Base-by-base conservation (phyloP, 1,140 invertebrate genomes). In the Nasonia giraulti region DNA sequence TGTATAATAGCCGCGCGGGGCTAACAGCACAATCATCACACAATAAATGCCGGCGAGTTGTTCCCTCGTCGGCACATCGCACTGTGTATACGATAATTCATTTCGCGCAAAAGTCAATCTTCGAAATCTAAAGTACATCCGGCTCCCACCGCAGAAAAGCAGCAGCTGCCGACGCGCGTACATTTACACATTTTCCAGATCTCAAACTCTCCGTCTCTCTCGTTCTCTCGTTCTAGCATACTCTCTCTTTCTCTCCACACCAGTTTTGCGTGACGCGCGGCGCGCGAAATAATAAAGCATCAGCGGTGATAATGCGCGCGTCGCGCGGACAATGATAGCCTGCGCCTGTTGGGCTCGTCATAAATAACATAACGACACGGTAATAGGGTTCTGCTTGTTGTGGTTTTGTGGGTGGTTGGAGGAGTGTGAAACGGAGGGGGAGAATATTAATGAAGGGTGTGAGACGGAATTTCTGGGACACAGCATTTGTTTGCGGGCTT, bases 91-190 rank as follows among this genome's bases (percentile, higher is more conserved):
- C 55, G n/a, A 62, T 62, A 62, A 62, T 62, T 62, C 55, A 62
- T n/a, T 62, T 62, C 20, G 75, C 40, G 20, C 40, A 77, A 77
- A 77, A 50, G 75, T 50, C 11, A 55, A 66, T 66, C 33, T 33
- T 62, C 69, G 80, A 74, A 40, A 82, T 82, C 81, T 73, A 82
- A 82, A 76, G 81, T 73, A 82, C 81, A 82, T 82, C 81, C 71
- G 73, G 23, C 80, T 74, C 79, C 78, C 2, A 75, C 31, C 6
- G 62, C 27, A 62, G 55, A 62, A 62, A 20, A 62, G 55, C 55
- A 62, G 55, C 55, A 62, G 55, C 55, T 62, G 55, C 55, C 55
- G 55, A 62, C 55, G 55, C 55, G 55, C 55, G 55, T 62, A 62
- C 55, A 62, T 62, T 20, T 62, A 62, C 55, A 62, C 17, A 62